Evolutionary conservation across 2,797 vertebrate species (phyloP), one percentile per base, ranked within the genome.

Genomic region (Myotis findleyi): DNA sequence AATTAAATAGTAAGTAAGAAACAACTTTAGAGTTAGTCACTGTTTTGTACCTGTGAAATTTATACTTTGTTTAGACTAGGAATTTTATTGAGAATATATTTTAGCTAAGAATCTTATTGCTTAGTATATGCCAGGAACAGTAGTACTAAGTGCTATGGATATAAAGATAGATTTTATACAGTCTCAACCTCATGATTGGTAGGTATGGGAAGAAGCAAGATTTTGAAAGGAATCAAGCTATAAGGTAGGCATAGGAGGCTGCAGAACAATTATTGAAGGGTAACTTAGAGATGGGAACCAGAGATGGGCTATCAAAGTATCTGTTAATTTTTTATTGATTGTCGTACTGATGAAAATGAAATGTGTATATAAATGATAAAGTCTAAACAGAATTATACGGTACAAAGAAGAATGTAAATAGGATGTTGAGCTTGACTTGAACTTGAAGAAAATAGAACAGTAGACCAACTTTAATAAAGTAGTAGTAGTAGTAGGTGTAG

Each of bases 21-120:
- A 27, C 33, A 57, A 27, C 14, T 66, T 71, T 86, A 33, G 49
- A 79, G 21, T 86, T 93, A 21, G 73, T 79, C 16, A 71, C 41
- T 47, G 9, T 72, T 87, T 85, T 55, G 41, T 79, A 27, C 7
- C 5, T 73, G 17, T 83, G 59, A 59, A 89, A 93, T 91, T 75
- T 93, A 73, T 72, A n/a, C 36, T 94, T 93, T 93, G 53, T 84
- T 86, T 38, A 89, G 59, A 83, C 21, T 66, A 41, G n/a, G n/a
- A n/a, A 25, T 92, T 96, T 87, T 79, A 71, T 87, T 94, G 86
- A 89, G 38, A 82, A 76, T 95, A 87, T 33, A 59, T 73, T 89
- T 92, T 90, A 72, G 41, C 49, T 72, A 81, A 59, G 5, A 66
- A 36, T 47, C 18, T 55, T 69, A 53, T 25, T 72, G 41, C 6